phyloP scores from a whole-genome alignment of 1,140 invertebrate species.

The Drosophila sp. region DNA sequence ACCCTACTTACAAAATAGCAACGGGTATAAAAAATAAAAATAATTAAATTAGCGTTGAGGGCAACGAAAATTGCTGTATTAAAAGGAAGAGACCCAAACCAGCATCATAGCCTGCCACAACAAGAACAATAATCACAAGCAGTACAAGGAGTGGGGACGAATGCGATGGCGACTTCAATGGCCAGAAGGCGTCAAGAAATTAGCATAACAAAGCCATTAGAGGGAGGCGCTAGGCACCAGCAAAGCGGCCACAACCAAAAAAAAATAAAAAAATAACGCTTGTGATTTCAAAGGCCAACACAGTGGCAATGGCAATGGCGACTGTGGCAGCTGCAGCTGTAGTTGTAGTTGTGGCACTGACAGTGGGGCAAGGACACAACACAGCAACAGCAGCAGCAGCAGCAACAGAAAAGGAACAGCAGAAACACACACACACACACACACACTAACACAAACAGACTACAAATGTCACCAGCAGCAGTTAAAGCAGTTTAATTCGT shows the following conservation, averaged over 20 bases:
- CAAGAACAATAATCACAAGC: slow-evolving; percentile 19
- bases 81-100: slow-evolving; percentile 37
- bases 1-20: not conserved
- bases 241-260: slow-evolving; percentile 17
- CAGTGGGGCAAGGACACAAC: slow-evolving; percentile 54
- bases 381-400: slow-evolving; percentile 4
- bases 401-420: slow-evolving; percentile 9
- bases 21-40: slow-evolving; percentile 43
- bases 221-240: slow-evolving; percentile 36
- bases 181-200: slow-evolving; percentile 75
- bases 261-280: too few relatives aligned
- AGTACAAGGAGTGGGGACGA: not conserved
- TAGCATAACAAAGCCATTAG: slow-evolving; percentile 81
- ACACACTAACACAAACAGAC: slow-evolving; percentile 59
- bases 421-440: slow-evolving; percentile 14
- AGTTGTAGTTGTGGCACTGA: slow-evolving; percentile 54
- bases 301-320: slow-evolving; percentile 8
- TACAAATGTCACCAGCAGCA: slow-evolving; percentile 66
- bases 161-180: slow-evolving; percentile 53
- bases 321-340: slow-evolving; percentile 12
- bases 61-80: slow-evolving; percentile 38
- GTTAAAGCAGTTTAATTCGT: slow-evolving; percentile 28
- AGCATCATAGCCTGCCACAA: slow-evolving; percentile 43
- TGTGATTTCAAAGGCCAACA: slow-evolving; percentile 73
- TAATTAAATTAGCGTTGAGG: slow-evolving; percentile 68